Evolutionary conservation across 2,113 vertebrate genomes (phyloP).

Genomic region (Brachyhypopomus gauderio): DNA sequence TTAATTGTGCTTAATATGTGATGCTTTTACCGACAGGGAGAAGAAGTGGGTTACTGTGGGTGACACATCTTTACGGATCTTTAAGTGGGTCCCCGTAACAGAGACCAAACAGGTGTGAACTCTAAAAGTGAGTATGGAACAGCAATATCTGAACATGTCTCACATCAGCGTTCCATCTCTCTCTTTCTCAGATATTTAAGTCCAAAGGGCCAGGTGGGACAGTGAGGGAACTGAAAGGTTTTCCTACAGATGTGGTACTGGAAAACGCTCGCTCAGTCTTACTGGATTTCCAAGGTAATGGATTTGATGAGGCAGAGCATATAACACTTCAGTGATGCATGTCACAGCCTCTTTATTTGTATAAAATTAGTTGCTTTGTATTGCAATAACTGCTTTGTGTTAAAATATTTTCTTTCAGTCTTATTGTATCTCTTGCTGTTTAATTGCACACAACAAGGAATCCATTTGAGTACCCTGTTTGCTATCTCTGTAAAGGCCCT

Average conservation of each 20-base stretch:
- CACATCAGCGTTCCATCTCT: background rate
- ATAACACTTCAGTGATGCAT: too few relatives aligned
- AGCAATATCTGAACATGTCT: background rate
- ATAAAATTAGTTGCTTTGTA: too few relatives aligned
- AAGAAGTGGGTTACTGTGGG: conserved; percentile 99
- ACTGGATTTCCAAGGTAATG: conserved; percentile 91
- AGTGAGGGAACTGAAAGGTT: conserved; percentile 81
- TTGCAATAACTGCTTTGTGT: too few relatives aligned
- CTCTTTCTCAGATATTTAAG: conserved; percentile 85
- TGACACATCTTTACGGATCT: conserved; percentile 94
- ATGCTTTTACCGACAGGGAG: conserved; percentile 74
- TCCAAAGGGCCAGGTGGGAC: conserved; percentile 79
- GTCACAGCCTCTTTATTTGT: too few relatives aligned
- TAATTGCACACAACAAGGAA: background rate
- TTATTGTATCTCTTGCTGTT: too few relatives aligned
- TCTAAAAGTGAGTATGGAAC: background rate
- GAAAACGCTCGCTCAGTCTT: conserved; percentile 87
- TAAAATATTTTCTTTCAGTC: too few relatives aligned
- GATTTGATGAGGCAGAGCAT: background rate
- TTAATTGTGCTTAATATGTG: background rate
- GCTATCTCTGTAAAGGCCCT: background rate
- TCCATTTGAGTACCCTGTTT: background rate
- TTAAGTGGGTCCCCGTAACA: conserved; percentile 96
- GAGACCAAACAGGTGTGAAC: conserved; percentile 89
- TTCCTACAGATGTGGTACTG: conserved; percentile 81